Conservation (phyloP, 2,797 vertebrate genomes). For the Catostomus latipinnis region DNA sequence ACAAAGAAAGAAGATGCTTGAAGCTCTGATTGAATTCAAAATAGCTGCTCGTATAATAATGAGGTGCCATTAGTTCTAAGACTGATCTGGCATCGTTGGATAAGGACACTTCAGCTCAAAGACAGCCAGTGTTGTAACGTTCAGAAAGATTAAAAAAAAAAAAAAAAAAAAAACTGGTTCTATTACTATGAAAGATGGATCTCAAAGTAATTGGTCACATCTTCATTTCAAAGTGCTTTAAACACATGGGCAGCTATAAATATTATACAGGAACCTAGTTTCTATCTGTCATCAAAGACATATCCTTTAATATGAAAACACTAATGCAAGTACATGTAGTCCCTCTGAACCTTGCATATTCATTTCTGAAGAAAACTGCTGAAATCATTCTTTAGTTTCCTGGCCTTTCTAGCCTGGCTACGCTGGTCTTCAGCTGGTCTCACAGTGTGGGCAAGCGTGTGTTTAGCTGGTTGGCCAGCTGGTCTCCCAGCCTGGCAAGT, state of each 20-base stretch:
- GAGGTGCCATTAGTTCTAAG: conserved; percentile 8
- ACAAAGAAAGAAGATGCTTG: conserved; percentile 42
- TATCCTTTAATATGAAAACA: neutral
- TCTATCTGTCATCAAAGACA: neutral
- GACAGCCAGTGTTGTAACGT: conserved; percentile 2
- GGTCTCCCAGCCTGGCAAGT: no score
- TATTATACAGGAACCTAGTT: neutral
- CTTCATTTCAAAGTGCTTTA: conserved; percentile 21
- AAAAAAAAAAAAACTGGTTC: conserved; percentile 17
- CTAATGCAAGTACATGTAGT: neutral
- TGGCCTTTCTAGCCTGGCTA: no score
- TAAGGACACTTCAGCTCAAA: conserved; percentile 30
- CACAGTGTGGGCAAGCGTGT: no score
- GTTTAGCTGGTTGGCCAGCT: no score
- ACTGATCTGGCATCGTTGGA: conserved; percentile 16
- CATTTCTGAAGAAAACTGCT: neutral
- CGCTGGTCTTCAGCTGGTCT: no score
- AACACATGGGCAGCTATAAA: neutral
- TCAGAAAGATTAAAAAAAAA: conserved; percentile 11
- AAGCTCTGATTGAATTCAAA: conserved; percentile 29
- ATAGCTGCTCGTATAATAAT: conserved; percentile 31
- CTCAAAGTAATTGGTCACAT: conserved; percentile 24
- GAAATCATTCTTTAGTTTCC: neutral
- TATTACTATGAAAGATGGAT: neutral
- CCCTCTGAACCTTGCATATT: neutral